Evolutionary conservation across 2,113 vertebrate species (phyloP).

Genomic region (Cercopithecus mona): DNA sequence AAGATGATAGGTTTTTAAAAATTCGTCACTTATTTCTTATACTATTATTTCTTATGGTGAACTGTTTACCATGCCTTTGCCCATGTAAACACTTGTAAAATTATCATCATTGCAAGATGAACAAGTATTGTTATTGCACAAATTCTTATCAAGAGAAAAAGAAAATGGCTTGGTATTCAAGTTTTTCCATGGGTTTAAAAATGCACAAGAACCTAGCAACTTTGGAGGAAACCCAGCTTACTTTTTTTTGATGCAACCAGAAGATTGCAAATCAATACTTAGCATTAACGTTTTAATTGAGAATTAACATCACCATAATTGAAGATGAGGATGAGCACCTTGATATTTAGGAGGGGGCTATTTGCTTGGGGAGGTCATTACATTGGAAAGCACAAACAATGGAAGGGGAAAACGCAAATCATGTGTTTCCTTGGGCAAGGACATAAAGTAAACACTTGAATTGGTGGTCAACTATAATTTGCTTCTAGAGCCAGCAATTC

Average conservation of each 20-base stretch:
- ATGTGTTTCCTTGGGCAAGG: conserved; percentile 68
- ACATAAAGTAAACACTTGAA: conserved; percentile 45
- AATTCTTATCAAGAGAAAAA: not conserved
- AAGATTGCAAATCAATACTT: conserved; percentile 76
- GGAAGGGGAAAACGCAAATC: conserved; percentile 66
- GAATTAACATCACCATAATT: conserved; percentile 62
- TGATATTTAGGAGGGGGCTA: conserved; percentile 51
- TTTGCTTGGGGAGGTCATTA: conserved; percentile 31
- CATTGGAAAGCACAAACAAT: not conserved
- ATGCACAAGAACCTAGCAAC: not conserved
- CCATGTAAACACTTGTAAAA: not conserved
- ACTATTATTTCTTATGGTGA: not conserved
- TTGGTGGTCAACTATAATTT: conserved; percentile 67
- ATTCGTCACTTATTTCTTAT: conserved; percentile 16
- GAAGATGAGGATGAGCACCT: conserved; percentile 43
- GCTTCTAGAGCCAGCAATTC: conserved; percentile 51
- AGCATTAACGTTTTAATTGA: conserved; percentile 71
- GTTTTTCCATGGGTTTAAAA: conserved; percentile 18
- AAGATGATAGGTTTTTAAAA: not conserved
- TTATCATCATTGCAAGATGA: not conserved
- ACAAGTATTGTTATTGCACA: not conserved
- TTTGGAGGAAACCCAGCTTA: conserved; percentile 51
- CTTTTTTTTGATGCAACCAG: conserved; percentile 47
- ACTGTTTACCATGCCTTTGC: not conserved
- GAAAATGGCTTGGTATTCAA: not conserved